Evolutionary conservation across 2,888 invertebrate species (phyloP).

Genomic region (Eupsilia transversa): DNA sequence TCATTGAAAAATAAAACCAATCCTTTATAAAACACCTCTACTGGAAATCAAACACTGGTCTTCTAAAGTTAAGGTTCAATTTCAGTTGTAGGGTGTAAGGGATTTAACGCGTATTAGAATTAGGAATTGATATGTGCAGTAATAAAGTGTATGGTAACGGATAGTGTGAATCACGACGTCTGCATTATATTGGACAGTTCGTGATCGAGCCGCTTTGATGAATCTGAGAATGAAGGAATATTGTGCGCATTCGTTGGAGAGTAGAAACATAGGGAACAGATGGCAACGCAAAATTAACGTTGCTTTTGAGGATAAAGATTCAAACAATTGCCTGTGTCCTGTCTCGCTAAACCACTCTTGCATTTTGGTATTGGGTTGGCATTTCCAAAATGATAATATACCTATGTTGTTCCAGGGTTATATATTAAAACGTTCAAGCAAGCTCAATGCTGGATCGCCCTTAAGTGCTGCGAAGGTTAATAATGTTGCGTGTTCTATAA

Average conservation of each 20-base stretch:
- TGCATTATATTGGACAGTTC: conserved; percentile 74
- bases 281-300: not conserved
- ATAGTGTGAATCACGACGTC: conserved; percentile 79
- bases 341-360: no score
- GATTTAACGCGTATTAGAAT: conserved; percentile 74
- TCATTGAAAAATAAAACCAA: conserved; percentile 50
- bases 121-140: conserved; percentile 57
- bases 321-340: no score
- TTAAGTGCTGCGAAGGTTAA: not conserved
- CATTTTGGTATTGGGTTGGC: no score
- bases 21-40: not conserved
- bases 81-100: not conserved
- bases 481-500: not conserved
- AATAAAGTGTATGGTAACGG: conserved; percentile 72
- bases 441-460: not conserved
- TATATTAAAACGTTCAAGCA: not conserved
- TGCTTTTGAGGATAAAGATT: not conserved
- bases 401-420: not conserved
- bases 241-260: conserved; percentile 50
- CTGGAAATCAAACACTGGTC: conserved; percentile 14
- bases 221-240: no score
- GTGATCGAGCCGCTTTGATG: conserved; percentile 70
- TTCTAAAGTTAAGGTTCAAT: not conserved
- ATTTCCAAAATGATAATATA: not conserved
- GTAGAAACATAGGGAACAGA: conserved; percentile 40